phyloP scores from a whole-genome alignment of 2,797 vertebrate genomes.

The Mallotus villosus region DNA sequence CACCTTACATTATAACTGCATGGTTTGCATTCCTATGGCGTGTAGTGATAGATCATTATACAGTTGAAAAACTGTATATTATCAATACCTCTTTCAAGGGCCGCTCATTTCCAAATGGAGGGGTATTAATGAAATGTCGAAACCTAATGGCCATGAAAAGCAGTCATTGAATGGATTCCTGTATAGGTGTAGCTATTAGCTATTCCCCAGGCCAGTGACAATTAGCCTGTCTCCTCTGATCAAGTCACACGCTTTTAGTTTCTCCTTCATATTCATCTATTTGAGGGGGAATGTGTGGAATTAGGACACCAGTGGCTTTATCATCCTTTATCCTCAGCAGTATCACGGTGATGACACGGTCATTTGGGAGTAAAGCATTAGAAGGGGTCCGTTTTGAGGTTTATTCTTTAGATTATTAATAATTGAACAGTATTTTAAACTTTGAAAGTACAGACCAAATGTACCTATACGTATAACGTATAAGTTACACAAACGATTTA shows the following conservation, averaged over 20 bases:
- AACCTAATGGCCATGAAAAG: conserved; percentile 5
- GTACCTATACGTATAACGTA: too few species aligned
- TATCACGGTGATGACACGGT: too few species aligned
- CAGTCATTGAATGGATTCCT: conserved; percentile 2
- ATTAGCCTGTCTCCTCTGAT: conserved; percentile 6
- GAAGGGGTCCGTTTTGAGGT: too few species aligned
- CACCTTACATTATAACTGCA: too few species aligned
- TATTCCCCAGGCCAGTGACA: not conserved
- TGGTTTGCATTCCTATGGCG: too few species aligned
- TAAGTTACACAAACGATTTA: too few species aligned
- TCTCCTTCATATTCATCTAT: not conserved
- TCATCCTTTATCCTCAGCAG: too few species aligned
- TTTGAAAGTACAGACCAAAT: too few species aligned
- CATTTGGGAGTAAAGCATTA: too few species aligned
- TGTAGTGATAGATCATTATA: not conserved
- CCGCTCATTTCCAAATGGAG: not conserved
- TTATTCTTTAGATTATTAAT: too few species aligned
- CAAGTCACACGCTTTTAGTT: not conserved
- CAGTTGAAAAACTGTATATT: not conserved
- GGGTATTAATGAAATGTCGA: not conserved
- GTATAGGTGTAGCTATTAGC: not conserved
- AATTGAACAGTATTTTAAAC: too few species aligned
- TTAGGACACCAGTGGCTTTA: not conserved
- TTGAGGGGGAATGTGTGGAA: not conserved
- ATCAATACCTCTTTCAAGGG: not conserved